Percentiles rank a stretch among this genome's conserved stretches.
These are phyloP conservation scores for Sebastes aleutianus DNA, from an alignment of 2,797 vertebrate genomes.

Conservation along the genomic window DNA sequence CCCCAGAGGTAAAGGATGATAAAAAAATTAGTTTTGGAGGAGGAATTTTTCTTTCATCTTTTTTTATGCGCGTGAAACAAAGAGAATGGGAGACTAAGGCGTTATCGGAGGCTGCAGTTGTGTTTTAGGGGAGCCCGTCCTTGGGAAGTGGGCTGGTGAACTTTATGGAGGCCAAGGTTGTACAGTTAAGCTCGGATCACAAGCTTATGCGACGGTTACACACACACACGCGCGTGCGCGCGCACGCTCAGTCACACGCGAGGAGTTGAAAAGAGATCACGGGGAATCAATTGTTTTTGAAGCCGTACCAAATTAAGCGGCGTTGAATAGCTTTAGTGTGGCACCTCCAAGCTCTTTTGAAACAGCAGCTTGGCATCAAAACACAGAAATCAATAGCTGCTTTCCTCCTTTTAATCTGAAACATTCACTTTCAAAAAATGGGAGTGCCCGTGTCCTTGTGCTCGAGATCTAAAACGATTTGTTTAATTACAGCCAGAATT, in stretches of 20 bases:
- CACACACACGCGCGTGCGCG: neutral
- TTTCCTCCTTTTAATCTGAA: slow-evolving; percentile 59
- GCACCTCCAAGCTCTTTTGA: slow-evolving; percentile 59
- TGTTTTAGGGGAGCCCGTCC: slow-evolving; percentile 63
- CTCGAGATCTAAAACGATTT: slow-evolving; percentile 17
- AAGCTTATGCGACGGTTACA: slow-evolving; percentile 20
- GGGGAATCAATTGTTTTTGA: slow-evolving; percentile 69
- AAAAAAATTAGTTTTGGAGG: slow-evolving; percentile 58
- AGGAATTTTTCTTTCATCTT: slow-evolving; percentile 67
- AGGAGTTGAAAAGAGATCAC: slow-evolving; percentile 49
- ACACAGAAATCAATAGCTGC: slow-evolving; percentile 66
- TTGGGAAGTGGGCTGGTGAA: slow-evolving; percentile 65
- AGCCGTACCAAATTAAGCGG: slow-evolving; percentile 67
- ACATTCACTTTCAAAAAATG: slow-evolving; percentile 38
- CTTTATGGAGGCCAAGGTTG: slow-evolving; percentile 67
- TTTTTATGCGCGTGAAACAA: slow-evolving; percentile 66
- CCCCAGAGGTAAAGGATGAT: slow-evolving; percentile 61
- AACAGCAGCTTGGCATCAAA: slow-evolving; percentile 52
- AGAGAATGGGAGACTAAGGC: slow-evolving; percentile 56
- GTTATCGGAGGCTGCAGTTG: slow-evolving; percentile 73
- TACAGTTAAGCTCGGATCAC: slow-evolving; percentile 64
- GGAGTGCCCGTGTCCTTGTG: slow-evolving; percentile 1
- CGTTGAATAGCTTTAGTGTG: slow-evolving; percentile 60
- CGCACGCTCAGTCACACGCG: neutral
- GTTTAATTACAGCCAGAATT: slow-evolving; percentile 4